These are phyloP conservation scores for Octodonta nipae DNA, from an alignment of 2,888 invertebrate species.

Conservation along the genomic window DNA sequence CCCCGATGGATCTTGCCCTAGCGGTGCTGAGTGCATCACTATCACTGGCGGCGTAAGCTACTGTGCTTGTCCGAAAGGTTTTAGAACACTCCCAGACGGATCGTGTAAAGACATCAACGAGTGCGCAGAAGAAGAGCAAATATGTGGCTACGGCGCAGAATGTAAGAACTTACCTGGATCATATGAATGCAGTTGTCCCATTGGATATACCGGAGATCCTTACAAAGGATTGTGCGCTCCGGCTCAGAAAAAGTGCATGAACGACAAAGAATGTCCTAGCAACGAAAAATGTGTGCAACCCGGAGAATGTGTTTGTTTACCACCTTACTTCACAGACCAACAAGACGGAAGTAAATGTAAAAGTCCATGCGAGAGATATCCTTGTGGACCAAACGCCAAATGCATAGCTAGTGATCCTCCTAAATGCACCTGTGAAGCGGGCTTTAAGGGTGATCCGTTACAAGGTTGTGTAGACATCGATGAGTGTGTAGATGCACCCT, in stretches of 20 bases:
- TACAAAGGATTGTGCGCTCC: constrained; percentile 70
- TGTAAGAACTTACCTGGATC: constrained; percentile 70
- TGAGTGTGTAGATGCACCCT: constrained; percentile 73
- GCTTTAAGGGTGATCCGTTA: constrained; percentile 75
- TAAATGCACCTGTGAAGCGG: constrained; percentile 74
- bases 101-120: constrained; percentile 78
- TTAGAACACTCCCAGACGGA: constrained; percentile 59
- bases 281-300: constrained; percentile 87
- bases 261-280: constrained; percentile 67
- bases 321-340: constrained; percentile 76
- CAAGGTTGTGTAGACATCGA: constrained; percentile 75
- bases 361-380: constrained; percentile 81
- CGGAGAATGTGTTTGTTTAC: constrained; percentile 81
- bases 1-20: constrained; percentile 65
- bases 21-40: constrained; percentile 78
- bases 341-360: constrained; percentile 75
- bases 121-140: constrained; percentile 59
- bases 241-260: constrained; percentile 68
- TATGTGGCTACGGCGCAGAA: constrained; percentile 77
- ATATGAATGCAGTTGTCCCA: constrained; percentile 67
- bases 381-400: constrained; percentile 80
- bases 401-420: constrained; percentile 83
- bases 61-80: constrained; percentile 85
- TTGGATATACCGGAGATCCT: constrained; percentile 69
- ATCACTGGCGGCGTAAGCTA: constrained; percentile 84